phyloP scores from a whole-genome alignment of 2,113 vertebrate genomes.

The Sylvietta virens region DNA sequence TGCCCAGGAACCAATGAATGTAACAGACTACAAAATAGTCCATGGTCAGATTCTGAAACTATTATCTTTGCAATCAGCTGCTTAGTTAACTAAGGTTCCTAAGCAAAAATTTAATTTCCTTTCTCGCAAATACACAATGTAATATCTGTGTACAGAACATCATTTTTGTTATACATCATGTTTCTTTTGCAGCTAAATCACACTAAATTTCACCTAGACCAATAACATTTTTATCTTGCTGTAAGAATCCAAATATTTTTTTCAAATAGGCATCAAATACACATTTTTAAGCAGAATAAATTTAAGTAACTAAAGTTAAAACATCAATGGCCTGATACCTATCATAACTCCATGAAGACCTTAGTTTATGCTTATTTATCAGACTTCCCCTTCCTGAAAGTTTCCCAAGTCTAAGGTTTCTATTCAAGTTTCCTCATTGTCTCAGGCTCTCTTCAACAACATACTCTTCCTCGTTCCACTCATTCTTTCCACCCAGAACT shows the following conservation, averaged over 20 bases:
- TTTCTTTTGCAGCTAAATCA: not conserved
- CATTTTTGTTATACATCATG: not conserved
- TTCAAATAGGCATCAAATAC: not conserved
- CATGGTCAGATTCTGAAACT: not conserved
- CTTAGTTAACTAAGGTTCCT: not conserved
- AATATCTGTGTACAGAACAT: not conserved
- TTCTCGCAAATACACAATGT: not conserved
- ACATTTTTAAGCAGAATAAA: not conserved
- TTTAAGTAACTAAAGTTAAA: not conserved
- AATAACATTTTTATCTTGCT: not conserved
- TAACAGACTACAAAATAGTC: not conserved
- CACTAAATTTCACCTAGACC: not conserved
- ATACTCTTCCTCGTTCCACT: not conserved
- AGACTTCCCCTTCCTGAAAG: not conserved
- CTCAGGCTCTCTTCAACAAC: not conserved
- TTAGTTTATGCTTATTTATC: not conserved
- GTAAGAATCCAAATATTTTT: not conserved
- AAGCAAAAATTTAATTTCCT: not conserved
- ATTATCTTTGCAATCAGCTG: not conserved
- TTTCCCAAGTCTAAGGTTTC: not conserved
- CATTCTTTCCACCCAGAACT: not conserved
- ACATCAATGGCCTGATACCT: not conserved
- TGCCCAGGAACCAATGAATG: not conserved
- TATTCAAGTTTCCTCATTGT: not conserved
- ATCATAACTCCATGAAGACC: not conserved